Base-by-base conservation (phyloP, 1,140 invertebrate genomes). In the Onthophagus taurus region DNA sequence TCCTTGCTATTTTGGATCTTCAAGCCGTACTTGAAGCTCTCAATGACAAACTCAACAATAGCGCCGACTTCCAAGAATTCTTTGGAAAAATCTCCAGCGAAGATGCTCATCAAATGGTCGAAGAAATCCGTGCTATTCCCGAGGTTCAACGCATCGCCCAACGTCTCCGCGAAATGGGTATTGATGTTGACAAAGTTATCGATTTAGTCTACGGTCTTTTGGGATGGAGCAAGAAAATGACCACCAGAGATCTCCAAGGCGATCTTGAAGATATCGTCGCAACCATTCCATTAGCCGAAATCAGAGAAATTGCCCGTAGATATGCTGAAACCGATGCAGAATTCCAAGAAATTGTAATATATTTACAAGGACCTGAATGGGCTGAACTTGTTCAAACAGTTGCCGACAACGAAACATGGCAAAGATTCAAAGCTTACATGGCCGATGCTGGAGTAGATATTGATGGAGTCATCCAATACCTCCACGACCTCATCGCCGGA, bases 41-140 rank as follows among this genome's bases (percentile, higher is more conserved):
- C 13, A 14, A 19, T 33, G 42, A 53, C 31, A 53, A 53, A 48
- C 33, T 53, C 17, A 38, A 55, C 16, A 47, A 52, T 29, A 48
- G 51, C 31, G 42, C 42, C 7, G 44, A 50, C 13, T 47, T 55
- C 34, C 42, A 46, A 19, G 9, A 42, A 21, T 45, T 55, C 43
- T 42, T 37, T 21, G 31, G 42, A 12, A 34, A 44, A 20, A 44
- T 49, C 34, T 46, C 47, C 29, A 33, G 18, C 12, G 34, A 48
- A 12, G 36, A 44, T 8, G 45, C 45, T 17, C 41, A 44, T 19
- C 29, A 35, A 14, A 18, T 52, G 43, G 23, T 42, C 7, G 44
- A 49, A n/a, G 45, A 45, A 33, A 19, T 46, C 4, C 19, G 36
- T 4, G 14, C 16, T 2, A 9, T 38, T 7, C 14, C 21, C 29